These are phyloP conservation scores for Platichthys flesus DNA, from an alignment of 2,113 vertebrate genomes.

Conservation along the genomic window DNA sequence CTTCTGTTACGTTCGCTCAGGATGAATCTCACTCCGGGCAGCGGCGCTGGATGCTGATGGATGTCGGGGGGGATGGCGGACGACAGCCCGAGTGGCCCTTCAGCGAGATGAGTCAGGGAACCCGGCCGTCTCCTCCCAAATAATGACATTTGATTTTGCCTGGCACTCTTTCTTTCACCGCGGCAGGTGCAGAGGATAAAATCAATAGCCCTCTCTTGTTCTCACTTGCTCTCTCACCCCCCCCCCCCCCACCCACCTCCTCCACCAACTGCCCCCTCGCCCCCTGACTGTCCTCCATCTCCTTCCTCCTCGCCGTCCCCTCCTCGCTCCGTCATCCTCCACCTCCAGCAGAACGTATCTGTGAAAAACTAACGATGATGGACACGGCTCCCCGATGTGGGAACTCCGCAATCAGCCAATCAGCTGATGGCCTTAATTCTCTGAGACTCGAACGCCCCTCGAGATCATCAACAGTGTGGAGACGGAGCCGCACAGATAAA, in stretches of 20 bases:
- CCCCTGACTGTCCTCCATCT: not conserved
- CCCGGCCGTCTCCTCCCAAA: conserved; percentile 58
- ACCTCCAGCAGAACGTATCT: conserved; percentile 64
- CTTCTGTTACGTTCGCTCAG: conserved; percentile 43
- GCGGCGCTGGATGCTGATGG: conserved; percentile 66
- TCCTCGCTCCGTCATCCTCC: conserved; percentile 49
- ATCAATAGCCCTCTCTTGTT: conserved; percentile 60
- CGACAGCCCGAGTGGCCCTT: conserved; percentile 60
- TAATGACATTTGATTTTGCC: conserved; percentile 77
- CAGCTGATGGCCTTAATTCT: conserved; percentile 68
- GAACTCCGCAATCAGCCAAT: conserved; percentile 72
- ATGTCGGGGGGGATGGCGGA: conserved; percentile 51
- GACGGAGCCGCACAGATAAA: conserved; percentile 57
- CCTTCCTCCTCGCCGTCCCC: conserved; percentile 6
- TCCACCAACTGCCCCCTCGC: not conserved
- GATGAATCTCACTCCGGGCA: conserved; percentile 46
- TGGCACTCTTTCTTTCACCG: conserved; percentile 41
- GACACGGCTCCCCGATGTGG: conserved; percentile 72
- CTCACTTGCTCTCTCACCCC: conserved; percentile 7
- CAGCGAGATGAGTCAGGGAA: conserved; percentile 44
- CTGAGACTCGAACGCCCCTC: conserved; percentile 64
- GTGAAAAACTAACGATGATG: conserved; percentile 76
- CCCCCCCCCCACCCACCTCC: too few relatives aligned
- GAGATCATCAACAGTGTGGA: conserved; percentile 59
- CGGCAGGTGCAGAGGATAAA: conserved; percentile 54